Evolutionary conservation across 2,797 vertebrate species (phyloP).

Genomic region (Sebastolobus altivelis): DNA sequence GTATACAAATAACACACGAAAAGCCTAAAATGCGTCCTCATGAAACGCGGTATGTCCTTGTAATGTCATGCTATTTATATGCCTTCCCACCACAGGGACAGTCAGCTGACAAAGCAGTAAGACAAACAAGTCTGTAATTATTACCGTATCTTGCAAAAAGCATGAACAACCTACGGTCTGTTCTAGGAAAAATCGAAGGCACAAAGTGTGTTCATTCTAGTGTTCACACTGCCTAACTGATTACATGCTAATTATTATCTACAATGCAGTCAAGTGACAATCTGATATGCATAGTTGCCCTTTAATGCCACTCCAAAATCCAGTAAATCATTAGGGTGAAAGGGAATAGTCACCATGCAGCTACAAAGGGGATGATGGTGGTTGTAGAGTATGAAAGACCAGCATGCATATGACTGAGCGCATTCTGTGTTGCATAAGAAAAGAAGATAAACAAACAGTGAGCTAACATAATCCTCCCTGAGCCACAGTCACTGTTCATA

Average conservation of each 20-base stretch:
- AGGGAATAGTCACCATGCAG: background rate
- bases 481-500: constrained; percentile 26
- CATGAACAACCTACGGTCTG: constrained; percentile 6
- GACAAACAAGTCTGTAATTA: constrained; percentile 52
- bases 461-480: constrained; percentile 51
- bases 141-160: background rate
- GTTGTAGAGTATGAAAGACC: constrained; percentile 1
- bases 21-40: too few relatives aligned
- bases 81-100: background rate
- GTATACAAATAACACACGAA: accelerated
- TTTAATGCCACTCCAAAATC: background rate
- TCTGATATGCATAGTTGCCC: background rate
- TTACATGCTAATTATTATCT: background rate
- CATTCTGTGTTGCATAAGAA: constrained; percentile 34
- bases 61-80: too few relatives aligned
- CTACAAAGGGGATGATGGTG: background rate
- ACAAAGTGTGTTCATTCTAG: constrained; percentile 14
- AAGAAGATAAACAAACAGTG: constrained; percentile 45
- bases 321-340: background rate
- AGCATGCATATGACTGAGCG: constrained; percentile 4
- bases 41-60: too few relatives aligned
- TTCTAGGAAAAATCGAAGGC: background rate
- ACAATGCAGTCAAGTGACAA: constrained; percentile 4
- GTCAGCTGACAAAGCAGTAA: constrained; percentile 55
- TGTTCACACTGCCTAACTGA: background rate